Percentiles rank a stretch among this genome's conserved stretches.
Evolutionary conservation across 2,797 vertebrate genomes (phyloP).

Genomic region (Spea hammondii): DNA sequence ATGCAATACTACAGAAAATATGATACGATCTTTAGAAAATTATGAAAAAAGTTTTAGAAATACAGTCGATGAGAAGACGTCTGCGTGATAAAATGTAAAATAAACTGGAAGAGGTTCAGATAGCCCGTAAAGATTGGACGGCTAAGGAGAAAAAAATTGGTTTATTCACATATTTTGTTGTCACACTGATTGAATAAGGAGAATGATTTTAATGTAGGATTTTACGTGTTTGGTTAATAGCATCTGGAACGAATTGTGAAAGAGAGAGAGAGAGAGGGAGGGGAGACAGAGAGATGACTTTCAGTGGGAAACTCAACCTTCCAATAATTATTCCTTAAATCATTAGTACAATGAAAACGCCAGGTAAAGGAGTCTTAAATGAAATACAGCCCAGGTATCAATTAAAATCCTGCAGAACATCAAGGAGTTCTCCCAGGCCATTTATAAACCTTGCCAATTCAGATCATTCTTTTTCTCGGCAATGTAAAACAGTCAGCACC

Average conservation of each 20-base stretch:
- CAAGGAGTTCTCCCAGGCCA: constrained; percentile 63
- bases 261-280: constrained; percentile 25
- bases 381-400: constrained; percentile 63
- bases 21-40: constrained; percentile 99
- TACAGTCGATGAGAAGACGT: constrained; percentile 97
- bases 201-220: constrained; percentile 66
- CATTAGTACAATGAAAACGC: constrained; percentile 67
- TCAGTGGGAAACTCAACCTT: constrained; percentile 72
- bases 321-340: constrained; percentile 75
- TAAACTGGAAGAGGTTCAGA: constrained; percentile 92
- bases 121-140: constrained; percentile 83
- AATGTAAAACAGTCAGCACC: constrained; percentile 61
- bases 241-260: constrained; percentile 77
- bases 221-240: constrained; percentile 71
- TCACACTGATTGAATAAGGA: constrained; percentile 68
- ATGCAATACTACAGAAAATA: constrained; percentile 94
- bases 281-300: constrained; percentile 69
- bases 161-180: constrained; percentile 64
- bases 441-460: constrained; percentile 59
- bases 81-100: constrained; percentile 96
- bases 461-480: constrained; percentile 56
- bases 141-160: constrained; percentile 60
- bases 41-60: constrained; percentile 89
- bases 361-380: constrained; percentile 64
- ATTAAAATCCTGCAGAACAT: constrained; percentile 61